A percentile compares a stretch with the other conserved stretches of the same genome.
phyloP scores from a whole-genome alignment of 2,113 vertebrate genomes.

The Nycticryphes semicollaris region DNA sequence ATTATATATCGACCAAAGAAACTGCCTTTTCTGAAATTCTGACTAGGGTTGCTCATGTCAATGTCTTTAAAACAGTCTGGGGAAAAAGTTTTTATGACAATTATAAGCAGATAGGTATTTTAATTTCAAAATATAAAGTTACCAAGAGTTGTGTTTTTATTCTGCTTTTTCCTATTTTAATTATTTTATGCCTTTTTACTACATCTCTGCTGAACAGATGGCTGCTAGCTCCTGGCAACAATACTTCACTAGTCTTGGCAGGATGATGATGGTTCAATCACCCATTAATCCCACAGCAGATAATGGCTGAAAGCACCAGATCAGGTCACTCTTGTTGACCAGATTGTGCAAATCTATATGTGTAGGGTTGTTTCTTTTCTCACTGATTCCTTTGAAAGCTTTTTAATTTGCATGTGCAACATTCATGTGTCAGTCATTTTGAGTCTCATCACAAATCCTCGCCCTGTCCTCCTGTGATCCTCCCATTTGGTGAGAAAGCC shows the following conservation, averaged over 20 bases:
- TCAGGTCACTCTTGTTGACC: slow-evolving; percentile 39
- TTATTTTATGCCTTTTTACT: slow-evolving; percentile 16
- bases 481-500: background rate
- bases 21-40: background rate
- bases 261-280: slow-evolving; percentile 55
- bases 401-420: slow-evolving; percentile 22
- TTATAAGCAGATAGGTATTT: background rate
- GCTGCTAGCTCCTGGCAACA: background rate
- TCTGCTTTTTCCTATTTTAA: background rate
- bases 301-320: slow-evolving; percentile 43
- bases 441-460: background rate
- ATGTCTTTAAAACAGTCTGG: background rate
- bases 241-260: slow-evolving; percentile 37
- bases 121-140: background rate
- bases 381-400: background rate
- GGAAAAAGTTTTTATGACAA: background rate
- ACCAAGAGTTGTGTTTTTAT: background rate
- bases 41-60: background rate
- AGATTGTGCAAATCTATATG: slow-evolving; percentile 35
- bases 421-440: background rate
- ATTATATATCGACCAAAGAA: background rate
- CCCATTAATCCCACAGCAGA: slow-evolving; percentile 36
- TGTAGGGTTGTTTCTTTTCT: background rate
- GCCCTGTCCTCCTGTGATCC: background rate
- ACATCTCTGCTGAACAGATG: slow-evolving; percentile 37